These are phyloP conservation scores for Meloe dianella DNA, from an alignment of 2,888 invertebrate genomes.

Conservation along the genomic window DNA sequence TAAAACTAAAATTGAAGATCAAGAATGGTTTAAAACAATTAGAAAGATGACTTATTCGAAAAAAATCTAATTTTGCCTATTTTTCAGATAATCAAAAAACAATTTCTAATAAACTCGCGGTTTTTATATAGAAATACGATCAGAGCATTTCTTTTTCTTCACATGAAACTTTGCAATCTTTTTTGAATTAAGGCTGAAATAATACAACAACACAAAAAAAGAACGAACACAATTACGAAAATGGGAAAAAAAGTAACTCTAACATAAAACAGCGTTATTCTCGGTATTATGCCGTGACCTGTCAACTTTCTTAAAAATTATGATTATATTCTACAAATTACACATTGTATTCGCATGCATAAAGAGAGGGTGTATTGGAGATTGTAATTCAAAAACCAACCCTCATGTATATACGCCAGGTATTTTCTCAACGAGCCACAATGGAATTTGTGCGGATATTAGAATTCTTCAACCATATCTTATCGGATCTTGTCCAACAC, in stretches of 20 bases:
- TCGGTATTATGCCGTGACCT: background rate
- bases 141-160: too few species aligned
- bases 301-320: background rate
- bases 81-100: too few species aligned
- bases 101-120: too few species aligned
- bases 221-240: background rate
- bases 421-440: background rate
- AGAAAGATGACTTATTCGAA: too few species aligned
- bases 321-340: background rate
- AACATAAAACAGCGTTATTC: background rate
- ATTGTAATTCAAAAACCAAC: conserved; percentile 2
- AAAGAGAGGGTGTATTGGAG: background rate
- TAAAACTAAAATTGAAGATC: background rate
- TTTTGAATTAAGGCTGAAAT: too few species aligned
- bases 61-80: too few species aligned
- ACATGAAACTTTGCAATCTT: background rate
- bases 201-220: background rate
- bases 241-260: too few species aligned
- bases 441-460: background rate
- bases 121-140: too few species aligned
- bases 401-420: background rate
- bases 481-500: background rate
- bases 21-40: too few species aligned
- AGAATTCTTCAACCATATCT: too few species aligned
- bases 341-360: background rate